Percentiles rank a stretch among this genome's conserved stretches.
phyloP scores from a whole-genome alignment of 1,140 invertebrate genomes.

The Rhopalosiphum maidis region DNA sequence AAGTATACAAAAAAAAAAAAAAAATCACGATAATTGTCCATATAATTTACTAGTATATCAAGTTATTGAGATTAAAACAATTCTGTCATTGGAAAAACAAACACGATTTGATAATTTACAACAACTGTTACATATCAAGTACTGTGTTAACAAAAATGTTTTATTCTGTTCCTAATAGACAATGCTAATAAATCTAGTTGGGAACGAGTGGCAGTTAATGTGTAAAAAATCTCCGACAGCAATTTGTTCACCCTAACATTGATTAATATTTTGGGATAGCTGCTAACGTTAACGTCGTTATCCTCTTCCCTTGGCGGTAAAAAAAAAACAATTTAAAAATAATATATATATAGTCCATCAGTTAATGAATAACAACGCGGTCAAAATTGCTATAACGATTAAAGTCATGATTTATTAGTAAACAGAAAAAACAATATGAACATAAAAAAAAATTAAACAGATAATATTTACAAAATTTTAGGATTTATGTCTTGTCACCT shows the following conservation, averaged over 20 bases:
- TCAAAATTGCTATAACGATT: conserved; percentile 43
- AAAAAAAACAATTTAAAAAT: conserved; percentile 35
- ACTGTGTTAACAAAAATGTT: conserved; percentile 50
- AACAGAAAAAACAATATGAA: conserved; percentile 28
- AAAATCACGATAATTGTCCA: background rate
- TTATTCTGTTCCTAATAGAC: conserved; percentile 42
- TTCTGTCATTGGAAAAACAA: background rate
- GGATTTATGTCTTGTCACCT: conserved; percentile 49
- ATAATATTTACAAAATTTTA: conserved; percentile 26
- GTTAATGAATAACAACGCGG: conserved; percentile 24
- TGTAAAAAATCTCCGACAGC: conserved; percentile 49
- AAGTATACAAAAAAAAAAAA: background rate
- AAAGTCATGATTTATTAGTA: conserved; percentile 34
- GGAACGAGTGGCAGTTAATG: conserved; percentile 43
- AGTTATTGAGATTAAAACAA: background rate
- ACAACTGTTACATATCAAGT: conserved; percentile 47
- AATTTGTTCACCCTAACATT: conserved; percentile 51
- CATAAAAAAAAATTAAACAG: background rate
- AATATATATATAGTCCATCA: background rate
- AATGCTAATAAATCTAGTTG: conserved; percentile 48
- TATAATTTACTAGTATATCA: background rate
- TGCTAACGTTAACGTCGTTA: conserved; percentile 51
- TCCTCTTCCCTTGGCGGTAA: conserved; percentile 13
- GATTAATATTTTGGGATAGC: conserved; percentile 56
- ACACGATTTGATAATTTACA: conserved; percentile 21